Conservation (phyloP, 2,797 vertebrate genomes). For the Synanceia verrucosa region DNA sequence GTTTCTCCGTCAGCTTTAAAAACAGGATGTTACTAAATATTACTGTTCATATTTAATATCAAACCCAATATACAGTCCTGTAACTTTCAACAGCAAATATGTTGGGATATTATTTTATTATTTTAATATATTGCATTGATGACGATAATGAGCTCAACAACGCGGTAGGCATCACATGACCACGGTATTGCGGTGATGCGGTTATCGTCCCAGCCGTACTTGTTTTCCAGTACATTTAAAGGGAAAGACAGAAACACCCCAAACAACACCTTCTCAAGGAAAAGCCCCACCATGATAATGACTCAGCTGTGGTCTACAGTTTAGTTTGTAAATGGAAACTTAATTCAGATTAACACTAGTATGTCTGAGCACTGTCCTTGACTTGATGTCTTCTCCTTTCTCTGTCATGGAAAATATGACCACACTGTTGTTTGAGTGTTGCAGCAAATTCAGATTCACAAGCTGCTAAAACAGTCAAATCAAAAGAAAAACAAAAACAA, state of each 20-base stretch:
- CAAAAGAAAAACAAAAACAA: no score
- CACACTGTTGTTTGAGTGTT: neutral
- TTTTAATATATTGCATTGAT: no score
- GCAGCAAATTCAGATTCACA: neutral
- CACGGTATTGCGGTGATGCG: no score
- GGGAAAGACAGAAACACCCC: neutral
- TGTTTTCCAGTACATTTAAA: constrained; percentile 8
- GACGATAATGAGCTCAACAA: no score
- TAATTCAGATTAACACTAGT: neutral
- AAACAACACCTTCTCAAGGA: neutral
- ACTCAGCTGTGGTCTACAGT: constrained; percentile 11
- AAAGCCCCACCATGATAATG: neutral
- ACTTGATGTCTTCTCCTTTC: neutral
- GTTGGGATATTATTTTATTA: no score
- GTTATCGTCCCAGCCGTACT: no score
- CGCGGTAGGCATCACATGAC: no score
- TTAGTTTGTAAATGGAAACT: constrained; percentile 23
- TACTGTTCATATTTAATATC: no score
- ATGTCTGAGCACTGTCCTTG: neutral
- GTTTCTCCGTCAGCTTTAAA: no score
- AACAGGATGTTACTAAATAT: no score
- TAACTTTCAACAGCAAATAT: no score
- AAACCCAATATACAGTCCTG: no score
- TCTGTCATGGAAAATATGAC: constrained; percentile 1
- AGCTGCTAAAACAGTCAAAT: neutral